These are phyloP conservation scores for Dolichotis patagonum DNA, from an alignment of 2,113 vertebrate species.

Conservation along the genomic window DNA sequence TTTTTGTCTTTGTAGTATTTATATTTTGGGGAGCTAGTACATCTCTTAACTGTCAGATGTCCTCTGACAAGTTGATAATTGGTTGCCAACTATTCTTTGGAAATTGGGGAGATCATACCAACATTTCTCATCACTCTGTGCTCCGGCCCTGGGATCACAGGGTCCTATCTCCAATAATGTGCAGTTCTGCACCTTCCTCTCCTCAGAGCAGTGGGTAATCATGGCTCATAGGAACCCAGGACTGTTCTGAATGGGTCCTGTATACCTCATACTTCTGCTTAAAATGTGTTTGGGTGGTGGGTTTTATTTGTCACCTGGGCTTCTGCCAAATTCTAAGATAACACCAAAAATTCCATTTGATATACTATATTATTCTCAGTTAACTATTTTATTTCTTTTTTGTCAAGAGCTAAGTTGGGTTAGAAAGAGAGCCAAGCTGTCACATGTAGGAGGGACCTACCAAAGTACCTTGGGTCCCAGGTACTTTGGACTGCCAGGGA, in stretches of 20 bases:
- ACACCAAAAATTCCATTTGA: neutral
- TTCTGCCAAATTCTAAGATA: neutral
- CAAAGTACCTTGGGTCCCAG: neutral
- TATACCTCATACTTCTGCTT: neutral
- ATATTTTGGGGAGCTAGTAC: neutral
- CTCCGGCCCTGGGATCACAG: neutral
- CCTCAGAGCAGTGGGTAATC: neutral
- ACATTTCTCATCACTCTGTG: neutral
- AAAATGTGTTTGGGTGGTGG: neutral
- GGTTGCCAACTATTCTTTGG: neutral
- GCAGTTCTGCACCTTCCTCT: neutral
- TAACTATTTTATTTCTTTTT: neutral
- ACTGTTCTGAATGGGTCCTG: rapidly evolving
- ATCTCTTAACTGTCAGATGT: neutral
- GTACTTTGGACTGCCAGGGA: no score
- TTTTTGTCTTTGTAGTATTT: neutral
- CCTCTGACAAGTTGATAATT: neutral
- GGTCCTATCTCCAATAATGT: neutral
- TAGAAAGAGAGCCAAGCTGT: neutral
- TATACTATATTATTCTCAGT: neutral
- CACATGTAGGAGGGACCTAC: neutral
- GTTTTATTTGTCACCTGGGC: neutral
- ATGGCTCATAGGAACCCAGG: neutral
- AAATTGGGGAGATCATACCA: neutral
- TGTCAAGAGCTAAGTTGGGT: neutral